Evolutionary conservation across 2,888 invertebrate species (phyloP), one percentile per base, ranked within the genome.

Genomic region (Cistogaster globosa): DNA sequence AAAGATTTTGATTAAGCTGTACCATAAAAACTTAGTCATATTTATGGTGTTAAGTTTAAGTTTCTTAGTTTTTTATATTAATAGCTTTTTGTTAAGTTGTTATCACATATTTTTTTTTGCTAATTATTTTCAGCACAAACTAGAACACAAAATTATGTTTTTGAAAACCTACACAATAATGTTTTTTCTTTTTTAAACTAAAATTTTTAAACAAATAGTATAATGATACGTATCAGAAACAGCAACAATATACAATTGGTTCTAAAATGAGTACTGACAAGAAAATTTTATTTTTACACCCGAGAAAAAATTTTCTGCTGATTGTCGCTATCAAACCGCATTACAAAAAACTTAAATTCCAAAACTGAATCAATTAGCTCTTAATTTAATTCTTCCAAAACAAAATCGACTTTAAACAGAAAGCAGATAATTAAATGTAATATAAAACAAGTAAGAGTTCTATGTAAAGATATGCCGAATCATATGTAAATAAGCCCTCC

Each of bases 71-170:
- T 48, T 38, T 48, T 36, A 60, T 16, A 12, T 63, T 18, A 42
- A 22, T 63, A 22, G 3, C 1, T n/a, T 63, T 58, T 57, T 7
- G 14, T 57, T n/a, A 4, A 22, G 22, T 42, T 68, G 60, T 77
- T 77, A 77, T 77, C 68, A 60, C 38, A 68, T n/a, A 58, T n/a
- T n/a, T 69, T 60, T 48, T 69, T 78, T 69, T 68, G 60, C 20
- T 38, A 62, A 26, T 51, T 77, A 26, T 32, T 68, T 55, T 16
- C n/a, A 60, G 58, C 60, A 55, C 48, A 26, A 78, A 78, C 20
- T 71, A 20, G 69, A 69, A 63, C 78, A 71, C 51, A 11, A 53
- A 42, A 58, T 1, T 53, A 20, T 53, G 51, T 22, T 11, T 8
- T 38, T 22, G n/a, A 53, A 58, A 71, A 63, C n/a, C 58, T 75